Evolutionary conservation across 2,888 invertebrate species (phyloP), one percentile per base, ranked within the genome.

Genomic region (Lacanobia wlatinum): DNA sequence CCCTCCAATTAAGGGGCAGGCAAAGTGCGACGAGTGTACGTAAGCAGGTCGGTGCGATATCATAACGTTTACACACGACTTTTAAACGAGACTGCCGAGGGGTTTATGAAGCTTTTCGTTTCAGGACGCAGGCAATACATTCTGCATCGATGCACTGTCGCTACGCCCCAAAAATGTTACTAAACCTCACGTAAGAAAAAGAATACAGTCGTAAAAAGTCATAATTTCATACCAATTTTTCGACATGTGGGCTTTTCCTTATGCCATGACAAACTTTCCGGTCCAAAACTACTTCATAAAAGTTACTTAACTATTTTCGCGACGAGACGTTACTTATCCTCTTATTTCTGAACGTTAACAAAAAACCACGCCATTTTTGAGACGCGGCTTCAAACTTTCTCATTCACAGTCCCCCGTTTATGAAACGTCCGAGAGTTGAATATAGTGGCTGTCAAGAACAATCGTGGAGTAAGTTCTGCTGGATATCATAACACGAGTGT

Each of bases 1-100:
- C 93, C 91, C 94, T 94, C 92, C 94, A 95, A 95, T 95, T 95
- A 95, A 93, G 93, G 92, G 91, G 92, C 90, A 90, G 90, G 93
- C 90, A 92, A 93, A 94, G 93, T 93, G 92, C 93, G 92, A 92
- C 91, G 91, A 94, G 93, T 91, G 91, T 92, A 92, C 91, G 92
- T 92, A 94, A 94, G 93, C 94, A 93, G 92, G 93, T 91, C 91
- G 91, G 71, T 74, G 91, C 92, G 90, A 93, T 93, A 94, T 92
- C 93, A 94, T 92, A 92, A 93, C 91, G 93, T 93, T 94, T 93
- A 93, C 92, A 92, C 88, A 92, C 88, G 92, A 92, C 91, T 93
- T 94, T 92, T 92, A 92, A 93, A 93, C 89, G 91, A 92, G 91
- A 88, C 91, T 88, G 89, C 88, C 88, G 84, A 86, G 75, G 81